Evolutionary conservation across 2,113 vertebrate species (phyloP).

Genomic region (Phrynosoma platyrhinos): DNA sequence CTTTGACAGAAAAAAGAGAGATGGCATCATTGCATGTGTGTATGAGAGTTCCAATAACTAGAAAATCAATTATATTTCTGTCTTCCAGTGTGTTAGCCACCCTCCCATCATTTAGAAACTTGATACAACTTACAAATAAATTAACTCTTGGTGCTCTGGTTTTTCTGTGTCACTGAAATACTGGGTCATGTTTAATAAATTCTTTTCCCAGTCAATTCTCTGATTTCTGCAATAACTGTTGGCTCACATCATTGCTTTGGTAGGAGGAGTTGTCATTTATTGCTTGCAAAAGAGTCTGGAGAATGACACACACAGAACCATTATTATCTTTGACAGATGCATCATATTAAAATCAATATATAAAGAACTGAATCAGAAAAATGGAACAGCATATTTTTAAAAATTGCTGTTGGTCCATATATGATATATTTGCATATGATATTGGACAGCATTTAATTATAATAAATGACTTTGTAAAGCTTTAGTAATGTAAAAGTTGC

Average conservation of each 20-base stretch:
- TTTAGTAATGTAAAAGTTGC: neutral
- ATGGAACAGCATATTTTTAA: rapidly evolving
- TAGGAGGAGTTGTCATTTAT: neutral
- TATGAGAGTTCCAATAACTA: no score
- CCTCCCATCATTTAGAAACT: no score
- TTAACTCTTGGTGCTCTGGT: neutral
- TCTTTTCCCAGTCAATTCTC: no score
- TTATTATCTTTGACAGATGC: neutral
- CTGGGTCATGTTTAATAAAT: neutral
- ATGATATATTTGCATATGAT: neutral
- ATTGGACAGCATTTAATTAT: conserved; percentile 18
- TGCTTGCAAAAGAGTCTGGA: conserved; percentile 13
- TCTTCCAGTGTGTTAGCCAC: no score
- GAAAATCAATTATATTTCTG: no score
- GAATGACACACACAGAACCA: conserved; percentile 17
- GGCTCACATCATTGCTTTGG: neutral
- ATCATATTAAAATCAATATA: neutral
- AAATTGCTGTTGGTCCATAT: rapidly evolving
- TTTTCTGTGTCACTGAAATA: neutral
- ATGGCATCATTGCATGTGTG: no score
- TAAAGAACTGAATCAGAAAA: neutral
- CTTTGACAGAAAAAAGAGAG: neutral
- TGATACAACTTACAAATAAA: neutral
- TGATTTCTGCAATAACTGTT: neutral
- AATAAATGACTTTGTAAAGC: conserved; percentile 23